phyloP scores from a whole-genome alignment of 2,888 invertebrate species.

The Oscheius sp. region DNA sequence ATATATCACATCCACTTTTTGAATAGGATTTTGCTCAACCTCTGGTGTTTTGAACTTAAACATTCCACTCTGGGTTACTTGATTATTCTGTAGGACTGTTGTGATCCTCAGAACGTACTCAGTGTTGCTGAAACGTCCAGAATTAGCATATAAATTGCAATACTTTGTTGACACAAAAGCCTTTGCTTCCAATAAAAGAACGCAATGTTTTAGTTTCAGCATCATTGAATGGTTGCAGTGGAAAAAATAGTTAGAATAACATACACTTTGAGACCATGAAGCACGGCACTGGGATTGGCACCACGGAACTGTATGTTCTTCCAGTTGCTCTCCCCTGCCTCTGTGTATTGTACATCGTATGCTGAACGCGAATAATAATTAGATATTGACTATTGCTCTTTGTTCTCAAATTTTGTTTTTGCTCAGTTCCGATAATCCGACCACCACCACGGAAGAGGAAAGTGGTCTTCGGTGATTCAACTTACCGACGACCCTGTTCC shows the following conservation, averaged over 20 bases:
- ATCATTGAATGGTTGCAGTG: too few relatives aligned
- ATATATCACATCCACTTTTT: constrained; percentile 72
- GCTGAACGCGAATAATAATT: constrained; percentile 47
- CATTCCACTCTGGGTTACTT: constrained; percentile 67
- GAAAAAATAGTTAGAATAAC: too few relatives aligned
- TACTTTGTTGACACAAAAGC: background rate
- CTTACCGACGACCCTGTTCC: constrained; percentile 46
- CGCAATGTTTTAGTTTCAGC: too few relatives aligned
- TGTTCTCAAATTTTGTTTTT: too few relatives aligned
- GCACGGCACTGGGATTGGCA: constrained; percentile 57
- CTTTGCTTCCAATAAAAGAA: background rate
- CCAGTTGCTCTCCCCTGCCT: constrained; percentile 59
- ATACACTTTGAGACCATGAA: constrained; percentile 67
- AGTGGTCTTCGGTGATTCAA: too few relatives aligned
- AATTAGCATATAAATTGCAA: background rate
- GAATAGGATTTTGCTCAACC: constrained; percentile 66
- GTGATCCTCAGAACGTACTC: constrained; percentile 69
- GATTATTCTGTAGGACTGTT: constrained; percentile 60
- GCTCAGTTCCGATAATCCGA: too few relatives aligned
- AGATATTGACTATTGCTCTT: background rate
- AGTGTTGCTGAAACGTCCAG: constrained; percentile 64
- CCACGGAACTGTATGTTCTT: constrained; percentile 66
- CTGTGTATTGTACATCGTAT: constrained; percentile 68
- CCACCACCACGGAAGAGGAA: too few relatives aligned
- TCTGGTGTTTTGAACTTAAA: constrained; percentile 63